Conservation (phyloP, 2,113 vertebrate genomes). For the Cheilinus undulatus region DNA sequence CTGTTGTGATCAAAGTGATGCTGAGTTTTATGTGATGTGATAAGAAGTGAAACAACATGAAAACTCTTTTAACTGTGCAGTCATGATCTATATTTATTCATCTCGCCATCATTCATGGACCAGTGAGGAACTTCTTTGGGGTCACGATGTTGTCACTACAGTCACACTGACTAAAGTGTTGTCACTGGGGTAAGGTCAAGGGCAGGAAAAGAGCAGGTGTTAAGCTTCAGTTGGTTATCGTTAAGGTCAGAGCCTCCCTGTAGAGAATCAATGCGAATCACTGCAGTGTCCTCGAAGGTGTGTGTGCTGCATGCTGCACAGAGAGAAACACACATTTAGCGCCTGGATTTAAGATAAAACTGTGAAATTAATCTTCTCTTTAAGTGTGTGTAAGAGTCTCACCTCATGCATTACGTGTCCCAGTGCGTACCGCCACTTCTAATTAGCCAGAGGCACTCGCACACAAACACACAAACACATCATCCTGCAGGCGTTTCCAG, state of each 20-base stretch:
- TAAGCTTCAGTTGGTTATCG: not conserved
- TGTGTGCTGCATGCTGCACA: not conserved
- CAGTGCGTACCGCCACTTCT: constrained; percentile 3
- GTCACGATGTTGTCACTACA: too few relatives aligned
- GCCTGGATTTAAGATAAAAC: not conserved
- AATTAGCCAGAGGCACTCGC: constrained; percentile 17
- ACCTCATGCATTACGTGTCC: not conserved
- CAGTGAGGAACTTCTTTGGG: too few relatives aligned
- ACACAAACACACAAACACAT: constrained; percentile 12
- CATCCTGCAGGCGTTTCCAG: not conserved
- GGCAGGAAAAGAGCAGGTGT: not conserved
- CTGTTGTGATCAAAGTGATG: not conserved
- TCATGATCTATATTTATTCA: not conserved
- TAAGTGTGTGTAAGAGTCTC: not conserved
- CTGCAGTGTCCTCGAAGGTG: not conserved
- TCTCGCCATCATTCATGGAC: too few relatives aligned
- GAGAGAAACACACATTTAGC: not conserved
- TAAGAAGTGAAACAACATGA: not conserved
- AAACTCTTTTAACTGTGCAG: not conserved
- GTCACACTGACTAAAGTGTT: not conserved
- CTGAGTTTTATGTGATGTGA: not conserved
- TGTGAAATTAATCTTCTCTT: constrained; percentile 9
- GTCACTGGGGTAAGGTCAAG: not conserved
- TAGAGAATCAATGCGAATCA: not conserved
- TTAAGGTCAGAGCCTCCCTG: constrained; percentile 6